phyloP scores from a whole-genome alignment of 2,888 invertebrate species.

The Erynnis tages region DNA sequence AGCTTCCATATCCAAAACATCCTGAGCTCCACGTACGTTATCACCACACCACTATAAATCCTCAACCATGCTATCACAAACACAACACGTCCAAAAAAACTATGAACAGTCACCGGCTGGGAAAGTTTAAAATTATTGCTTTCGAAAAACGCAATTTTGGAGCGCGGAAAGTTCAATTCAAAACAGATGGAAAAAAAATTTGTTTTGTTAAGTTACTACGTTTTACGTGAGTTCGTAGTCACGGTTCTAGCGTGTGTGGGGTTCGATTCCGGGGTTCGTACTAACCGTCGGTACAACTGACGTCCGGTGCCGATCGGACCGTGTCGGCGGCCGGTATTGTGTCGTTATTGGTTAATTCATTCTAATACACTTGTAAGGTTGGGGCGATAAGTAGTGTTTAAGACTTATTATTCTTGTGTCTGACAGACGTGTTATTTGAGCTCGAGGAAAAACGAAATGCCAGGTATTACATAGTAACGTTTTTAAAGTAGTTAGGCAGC shows the following conservation, averaged over 20 bases:
- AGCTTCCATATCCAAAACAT: constrained; percentile 64
- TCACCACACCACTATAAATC: constrained; percentile 26
- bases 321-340: constrained; percentile 50
- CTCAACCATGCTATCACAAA: constrained; percentile 21
- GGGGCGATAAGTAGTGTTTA: not conserved
- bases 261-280: constrained; percentile 66
- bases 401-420: not conserved
- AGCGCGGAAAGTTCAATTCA: constrained; percentile 10
- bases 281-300: constrained; percentile 73
- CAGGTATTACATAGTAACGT: no score
- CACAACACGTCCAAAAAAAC: constrained; percentile 8
- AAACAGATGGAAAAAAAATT: not conserved
- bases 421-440: not conserved
- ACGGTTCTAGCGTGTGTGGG: constrained; percentile 68
- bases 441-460: no score
- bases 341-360: constrained; percentile 9
- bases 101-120: not conserved
- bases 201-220: no score
- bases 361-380: constrained; percentile 7
- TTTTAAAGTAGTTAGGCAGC: no score
- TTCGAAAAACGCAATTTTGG: constrained; percentile 8
- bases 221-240: constrained; percentile 30
- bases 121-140: constrained; percentile 25
- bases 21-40: constrained; percentile 24
- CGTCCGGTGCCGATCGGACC: constrained; percentile 68